Evolutionary conservation across 2,113 vertebrate species (phyloP).

Genomic region (Lates calcarifer): DNA sequence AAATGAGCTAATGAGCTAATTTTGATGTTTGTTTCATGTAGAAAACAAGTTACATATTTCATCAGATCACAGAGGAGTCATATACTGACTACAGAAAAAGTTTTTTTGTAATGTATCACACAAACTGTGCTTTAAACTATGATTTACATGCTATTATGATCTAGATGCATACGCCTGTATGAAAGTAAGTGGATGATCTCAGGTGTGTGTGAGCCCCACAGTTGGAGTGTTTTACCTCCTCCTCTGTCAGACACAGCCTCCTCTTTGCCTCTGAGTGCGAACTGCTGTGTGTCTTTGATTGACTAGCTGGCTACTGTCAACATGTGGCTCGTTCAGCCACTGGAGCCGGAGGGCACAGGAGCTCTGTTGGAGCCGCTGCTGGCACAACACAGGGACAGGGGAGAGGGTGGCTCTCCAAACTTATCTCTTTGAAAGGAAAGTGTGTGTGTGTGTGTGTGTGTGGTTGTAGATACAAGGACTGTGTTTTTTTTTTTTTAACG

Average conservation of each 20-base stretch:
- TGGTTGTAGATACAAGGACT: conserved; percentile 42
- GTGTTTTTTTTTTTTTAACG: conserved; percentile 72
- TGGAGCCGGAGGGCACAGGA: conserved; percentile 56
- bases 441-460: conserved; percentile 21
- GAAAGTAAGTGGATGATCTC: not conserved
- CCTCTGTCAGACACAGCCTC: not conserved
- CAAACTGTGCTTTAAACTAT: not conserved
- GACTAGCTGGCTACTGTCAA: conserved; percentile 51
- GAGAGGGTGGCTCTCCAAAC: conserved; percentile 41
- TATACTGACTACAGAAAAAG: not conserved
- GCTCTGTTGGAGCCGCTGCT: conserved; percentile 57
- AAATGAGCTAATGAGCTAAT: too few relatives aligned
- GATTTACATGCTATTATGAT: not conserved
- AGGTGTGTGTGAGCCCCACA: not conserved
- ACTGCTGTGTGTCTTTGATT: conserved; percentile 23
- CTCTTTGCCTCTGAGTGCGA: conserved; percentile 15
- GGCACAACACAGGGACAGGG: conserved; percentile 50
- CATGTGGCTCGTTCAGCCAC: conserved; percentile 56
- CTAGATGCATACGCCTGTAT: not conserved
- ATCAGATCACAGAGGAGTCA: not conserved
- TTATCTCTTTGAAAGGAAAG: conserved; percentile 67
- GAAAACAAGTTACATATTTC: not conserved
- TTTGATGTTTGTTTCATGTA: too few relatives aligned
- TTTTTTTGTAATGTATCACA: too few relatives aligned
- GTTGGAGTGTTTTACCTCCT: not conserved